A percentile compares a stretch with the other conserved stretches of the same genome.
Conservation (phyloP, 2,113 vertebrate species). For the Antechinus stuartii region DNA sequence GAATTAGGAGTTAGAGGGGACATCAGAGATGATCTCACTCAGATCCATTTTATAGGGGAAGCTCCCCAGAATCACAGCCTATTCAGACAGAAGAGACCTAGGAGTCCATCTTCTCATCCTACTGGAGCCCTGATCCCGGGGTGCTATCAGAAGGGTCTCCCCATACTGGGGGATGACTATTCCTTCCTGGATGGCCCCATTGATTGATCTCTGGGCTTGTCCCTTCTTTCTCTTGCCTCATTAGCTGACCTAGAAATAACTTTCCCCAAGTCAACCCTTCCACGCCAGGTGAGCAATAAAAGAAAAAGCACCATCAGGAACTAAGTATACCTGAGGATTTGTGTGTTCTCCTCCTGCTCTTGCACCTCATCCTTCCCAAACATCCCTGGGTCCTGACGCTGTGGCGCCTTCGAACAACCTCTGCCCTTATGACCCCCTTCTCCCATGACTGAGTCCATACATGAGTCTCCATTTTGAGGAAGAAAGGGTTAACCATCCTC, state of each 20-base stretch:
- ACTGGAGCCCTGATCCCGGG: not conserved
- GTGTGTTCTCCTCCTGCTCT: not conserved
- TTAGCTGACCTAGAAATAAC: not conserved
- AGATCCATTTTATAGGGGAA: not conserved
- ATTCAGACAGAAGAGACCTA: not conserved
- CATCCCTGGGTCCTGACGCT: not conserved
- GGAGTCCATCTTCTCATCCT: not conserved
- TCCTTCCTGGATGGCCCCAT: not conserved
- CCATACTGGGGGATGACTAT: not conserved
- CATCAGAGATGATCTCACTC: not conserved
- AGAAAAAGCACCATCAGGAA: not conserved
- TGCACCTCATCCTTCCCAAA: not conserved
- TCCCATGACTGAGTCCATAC: not conserved
- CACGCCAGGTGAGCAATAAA: not conserved
- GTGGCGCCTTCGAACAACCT: not conserved
- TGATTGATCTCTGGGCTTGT: not conserved
- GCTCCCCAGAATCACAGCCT: not conserved
- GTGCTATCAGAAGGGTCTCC: not conserved
- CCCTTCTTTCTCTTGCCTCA: not conserved
- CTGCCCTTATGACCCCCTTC: not conserved
- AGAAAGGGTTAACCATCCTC: not conserved
- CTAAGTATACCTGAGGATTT: not conserved
- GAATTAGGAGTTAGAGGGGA: not conserved
- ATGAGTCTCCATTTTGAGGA: not conserved
- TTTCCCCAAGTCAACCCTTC: not conserved